Evolutionary conservation across 2,888 invertebrate species (phyloP).

Genomic region (Volucella bombylans): DNA sequence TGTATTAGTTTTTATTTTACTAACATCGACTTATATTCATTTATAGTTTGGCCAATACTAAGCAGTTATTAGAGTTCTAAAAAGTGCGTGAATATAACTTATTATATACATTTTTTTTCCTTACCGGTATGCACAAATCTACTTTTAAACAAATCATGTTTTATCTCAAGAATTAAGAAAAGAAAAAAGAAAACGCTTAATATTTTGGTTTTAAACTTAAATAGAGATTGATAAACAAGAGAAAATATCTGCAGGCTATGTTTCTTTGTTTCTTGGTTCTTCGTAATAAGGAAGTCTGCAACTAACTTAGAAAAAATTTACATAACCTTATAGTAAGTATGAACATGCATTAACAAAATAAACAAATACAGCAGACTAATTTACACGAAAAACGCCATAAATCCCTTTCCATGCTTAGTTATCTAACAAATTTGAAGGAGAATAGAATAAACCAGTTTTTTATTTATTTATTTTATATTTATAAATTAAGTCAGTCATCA

Average conservation of each 20-base stretch:
- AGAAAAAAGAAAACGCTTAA: background rate
- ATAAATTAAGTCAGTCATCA: constrained; percentile 75
- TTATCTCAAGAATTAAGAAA: background rate
- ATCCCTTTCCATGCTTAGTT: constrained; percentile 26
- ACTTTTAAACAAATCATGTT: constrained; percentile 5
- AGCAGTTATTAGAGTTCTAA: constrained; percentile 61
- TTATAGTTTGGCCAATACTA: constrained; percentile 40
- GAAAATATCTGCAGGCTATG: constrained; percentile 36
- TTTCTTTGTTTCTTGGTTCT: background rate
- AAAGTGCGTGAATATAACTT: constrained; percentile 49
- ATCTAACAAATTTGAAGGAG: background rate
- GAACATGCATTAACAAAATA: constrained; percentile 41
- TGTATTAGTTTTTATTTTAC: constrained; percentile 36
- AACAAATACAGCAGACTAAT: constrained; percentile 45
- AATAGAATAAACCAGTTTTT: background rate
- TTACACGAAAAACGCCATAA: constrained; percentile 23
- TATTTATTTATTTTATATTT: background rate
- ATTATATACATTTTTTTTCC: constrained; percentile 3
- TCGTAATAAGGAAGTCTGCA: constrained; percentile 49
- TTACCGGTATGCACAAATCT: background rate
- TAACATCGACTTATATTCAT: constrained; percentile 22
- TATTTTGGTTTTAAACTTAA: constrained; percentile 27
- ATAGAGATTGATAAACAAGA: constrained; percentile 26
- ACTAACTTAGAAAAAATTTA: constrained; percentile 26
- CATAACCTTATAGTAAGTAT: constrained; percentile 38